Evolutionary conservation across 2,797 vertebrate genomes (phyloP).

Genomic region (Crocidura indochinensis): DNA sequence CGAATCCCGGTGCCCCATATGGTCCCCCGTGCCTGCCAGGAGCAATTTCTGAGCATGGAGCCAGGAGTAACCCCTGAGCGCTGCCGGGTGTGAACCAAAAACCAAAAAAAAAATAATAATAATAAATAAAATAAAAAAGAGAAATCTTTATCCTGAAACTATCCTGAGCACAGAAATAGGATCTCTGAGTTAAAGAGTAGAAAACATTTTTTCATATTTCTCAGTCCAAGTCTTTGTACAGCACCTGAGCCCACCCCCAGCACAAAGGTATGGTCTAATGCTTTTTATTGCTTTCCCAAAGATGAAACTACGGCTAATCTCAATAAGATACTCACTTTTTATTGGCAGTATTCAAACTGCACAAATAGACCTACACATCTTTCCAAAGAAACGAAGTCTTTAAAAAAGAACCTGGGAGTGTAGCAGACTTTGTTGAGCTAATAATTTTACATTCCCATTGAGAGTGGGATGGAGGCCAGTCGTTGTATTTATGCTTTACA

Average conservation of each 20-base stretch:
- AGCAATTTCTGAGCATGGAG: too few species aligned
- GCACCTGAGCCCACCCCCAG: background rate
- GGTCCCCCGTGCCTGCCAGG: too few species aligned
- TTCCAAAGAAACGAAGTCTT: background rate
- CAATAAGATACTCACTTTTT: too few species aligned
- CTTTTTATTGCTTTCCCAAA: constrained; percentile 37
- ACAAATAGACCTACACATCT: background rate
- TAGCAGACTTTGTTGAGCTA: constrained; percentile 42
- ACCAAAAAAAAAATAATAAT: too few species aligned
- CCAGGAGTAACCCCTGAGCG: too few species aligned
- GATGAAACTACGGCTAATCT: constrained; percentile 8
- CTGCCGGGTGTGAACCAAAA: too few species aligned
- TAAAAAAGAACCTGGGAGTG: constrained; percentile 9
- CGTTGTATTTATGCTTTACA: too few species aligned
- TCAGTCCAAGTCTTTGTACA: background rate
- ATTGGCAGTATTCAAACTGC: background rate
- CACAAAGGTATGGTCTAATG: background rate
- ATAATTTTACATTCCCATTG: background rate
- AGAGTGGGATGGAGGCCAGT: background rate
- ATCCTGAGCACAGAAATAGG: background rate
- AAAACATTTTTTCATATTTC: constrained; percentile 4
- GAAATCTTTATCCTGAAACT: background rate
- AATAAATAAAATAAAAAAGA: too few species aligned
- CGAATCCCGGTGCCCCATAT: too few species aligned
- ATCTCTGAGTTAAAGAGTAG: background rate